Percentiles rank a stretch among this genome's conserved stretches.
Conservation (phyloP, 2,888 invertebrate species). For the Meteorus cinctellus region DNA sequence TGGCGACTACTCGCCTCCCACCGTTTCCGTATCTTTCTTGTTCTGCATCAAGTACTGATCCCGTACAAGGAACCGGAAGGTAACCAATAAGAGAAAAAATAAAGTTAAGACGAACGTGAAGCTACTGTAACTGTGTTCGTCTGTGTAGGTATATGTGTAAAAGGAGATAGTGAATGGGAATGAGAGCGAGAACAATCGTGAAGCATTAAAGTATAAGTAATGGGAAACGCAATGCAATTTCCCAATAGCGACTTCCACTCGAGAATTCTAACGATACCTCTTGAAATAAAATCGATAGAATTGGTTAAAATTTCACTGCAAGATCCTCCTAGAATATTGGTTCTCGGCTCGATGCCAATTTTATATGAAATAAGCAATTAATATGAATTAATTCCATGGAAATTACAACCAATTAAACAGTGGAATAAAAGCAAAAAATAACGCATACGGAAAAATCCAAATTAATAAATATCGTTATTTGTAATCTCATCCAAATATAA, state of each 20-base stretch:
- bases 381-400: neutral
- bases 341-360: slow-evolving; percentile 15
- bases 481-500: too few relatives aligned
- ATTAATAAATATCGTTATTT: neutral
- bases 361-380: slow-evolving; percentile 15
- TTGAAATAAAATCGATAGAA: slow-evolving; percentile 15
- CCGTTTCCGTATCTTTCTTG: slow-evolving; percentile 31
- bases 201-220: slow-evolving; percentile 40
- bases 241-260: slow-evolving; percentile 36
- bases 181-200: slow-evolving; percentile 32
- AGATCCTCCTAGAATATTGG: neutral
- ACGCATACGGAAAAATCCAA: neutral
- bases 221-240: slow-evolving; percentile 38
- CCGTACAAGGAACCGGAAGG: slow-evolving; percentile 27
- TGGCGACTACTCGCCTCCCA: slow-evolving; percentile 13
- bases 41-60: slow-evolving; percentile 27
- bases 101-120: neutral
- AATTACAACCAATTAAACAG: slow-evolving; percentile 12
- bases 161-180: slow-evolving; percentile 10
- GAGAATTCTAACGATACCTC: slow-evolving; percentile 35
- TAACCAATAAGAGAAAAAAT: slow-evolving; percentile 13
- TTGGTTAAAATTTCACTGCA: slow-evolving; percentile 5
- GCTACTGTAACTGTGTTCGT: neutral
- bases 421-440: neutral
- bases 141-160: neutral